phyloP scores from a whole-genome alignment of 2,888 invertebrate species.

The Thecophora atra region DNA sequence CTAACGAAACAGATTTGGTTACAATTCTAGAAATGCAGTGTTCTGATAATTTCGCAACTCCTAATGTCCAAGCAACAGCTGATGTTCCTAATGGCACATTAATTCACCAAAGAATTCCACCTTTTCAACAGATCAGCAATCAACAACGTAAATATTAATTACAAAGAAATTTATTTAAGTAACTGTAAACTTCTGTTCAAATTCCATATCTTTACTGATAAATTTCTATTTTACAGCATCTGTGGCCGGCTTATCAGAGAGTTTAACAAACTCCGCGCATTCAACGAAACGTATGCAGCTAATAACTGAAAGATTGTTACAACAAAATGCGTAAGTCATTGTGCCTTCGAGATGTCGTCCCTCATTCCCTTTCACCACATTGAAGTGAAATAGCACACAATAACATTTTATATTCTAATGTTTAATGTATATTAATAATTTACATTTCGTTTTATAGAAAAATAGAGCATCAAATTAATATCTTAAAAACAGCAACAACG shows the following conservation, averaged over 20 bases:
- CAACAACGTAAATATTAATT: slow-evolving; percentile 33
- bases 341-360: no score
- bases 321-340: slow-evolving; percentile 58
- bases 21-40: slow-evolving; percentile 44
- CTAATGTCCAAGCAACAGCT: slow-evolving; percentile 31
- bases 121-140: slow-evolving; percentile 14
- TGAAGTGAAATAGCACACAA: no score
- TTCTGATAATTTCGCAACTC: slow-evolving; percentile 36
- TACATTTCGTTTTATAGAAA: slow-evolving; percentile 50
- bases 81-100: slow-evolving; percentile 31
- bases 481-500: slow-evolving; percentile 53
- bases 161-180: background rate
- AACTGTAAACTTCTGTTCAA: background rate
- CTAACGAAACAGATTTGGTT: slow-evolving; percentile 51
- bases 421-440: background rate
- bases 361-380: background rate
- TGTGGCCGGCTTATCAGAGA: slow-evolving; percentile 51
- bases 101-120: slow-evolving; percentile 27
- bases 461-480: slow-evolving; percentile 56
- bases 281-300: slow-evolving; percentile 58
- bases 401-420: no score
- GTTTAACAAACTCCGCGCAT: slow-evolving; percentile 47
- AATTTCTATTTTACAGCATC: slow-evolving; percentile 47
- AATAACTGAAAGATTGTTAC: slow-evolving; percentile 58
- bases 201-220: background rate